Evolutionary conservation across 2,888 invertebrate genomes (phyloP).

Genomic region (Micoletzkya japonica): DNA sequence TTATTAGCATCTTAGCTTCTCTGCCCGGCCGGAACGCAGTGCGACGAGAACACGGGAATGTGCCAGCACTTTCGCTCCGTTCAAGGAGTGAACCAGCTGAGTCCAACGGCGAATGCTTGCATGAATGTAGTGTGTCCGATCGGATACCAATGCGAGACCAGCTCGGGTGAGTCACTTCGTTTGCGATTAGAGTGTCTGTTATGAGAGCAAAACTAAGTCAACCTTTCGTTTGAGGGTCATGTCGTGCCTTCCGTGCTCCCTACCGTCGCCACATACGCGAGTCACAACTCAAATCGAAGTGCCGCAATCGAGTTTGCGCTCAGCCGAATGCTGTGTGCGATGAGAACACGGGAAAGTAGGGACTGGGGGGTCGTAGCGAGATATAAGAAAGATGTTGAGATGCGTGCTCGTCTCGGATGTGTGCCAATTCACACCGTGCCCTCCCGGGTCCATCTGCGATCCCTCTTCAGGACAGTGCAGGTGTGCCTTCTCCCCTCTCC

Average conservation of each 20-base stretch:
- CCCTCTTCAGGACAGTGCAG: constrained; percentile 18
- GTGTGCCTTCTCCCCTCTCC: not conserved
- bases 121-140: constrained; percentile 2
- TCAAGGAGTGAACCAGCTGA: not conserved
- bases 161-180: not conserved
- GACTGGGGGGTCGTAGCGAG: too few species aligned
- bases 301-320: constrained; percentile 25
- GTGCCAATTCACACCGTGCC: constrained; percentile 20
- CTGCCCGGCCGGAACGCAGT: constrained; percentile 13
- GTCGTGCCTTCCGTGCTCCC: constrained; percentile 22
- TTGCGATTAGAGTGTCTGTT: not conserved
- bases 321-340: constrained; percentile 27
- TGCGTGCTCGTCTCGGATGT: constrained; percentile 22
- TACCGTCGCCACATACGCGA: constrained; percentile 17
- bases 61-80: constrained; percentile 23
- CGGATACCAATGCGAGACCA: constrained; percentile 20
- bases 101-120: not conserved
- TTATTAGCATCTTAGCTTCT: not conserved
- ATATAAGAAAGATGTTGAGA: constrained; percentile 1
- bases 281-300: constrained; percentile 12
- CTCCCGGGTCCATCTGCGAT: constrained; percentile 12
- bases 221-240: not conserved
- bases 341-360: constrained; percentile 27
- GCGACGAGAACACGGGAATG: constrained; percentile 20
- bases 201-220: not conserved